Evolutionary conservation across 2,888 invertebrate genomes (phyloP).

Genomic region (Dryococelus australis): DNA sequence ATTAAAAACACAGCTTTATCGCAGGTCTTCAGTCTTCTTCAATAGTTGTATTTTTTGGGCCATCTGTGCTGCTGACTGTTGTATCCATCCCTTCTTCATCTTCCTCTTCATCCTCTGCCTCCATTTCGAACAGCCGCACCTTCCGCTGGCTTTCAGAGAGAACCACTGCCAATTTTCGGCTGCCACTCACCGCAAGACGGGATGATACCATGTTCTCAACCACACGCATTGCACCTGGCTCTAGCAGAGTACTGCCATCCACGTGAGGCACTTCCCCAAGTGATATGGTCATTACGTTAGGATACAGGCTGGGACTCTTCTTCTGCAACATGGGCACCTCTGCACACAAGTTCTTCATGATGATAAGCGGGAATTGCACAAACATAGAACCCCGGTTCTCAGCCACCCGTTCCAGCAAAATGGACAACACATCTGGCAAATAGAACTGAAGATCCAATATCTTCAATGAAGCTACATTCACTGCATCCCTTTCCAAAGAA

Average conservation of each 20-base stretch:
- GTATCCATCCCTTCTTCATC: conserved; percentile 72
- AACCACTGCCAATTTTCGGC: conserved; percentile 83
- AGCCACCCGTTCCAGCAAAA: conserved; percentile 68
- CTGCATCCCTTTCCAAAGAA: background rate
- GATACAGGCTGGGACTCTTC: background rate
- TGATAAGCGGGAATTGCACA: conserved; percentile 61
- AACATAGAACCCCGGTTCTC: conserved; percentile 61
- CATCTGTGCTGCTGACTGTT: conserved; percentile 52
- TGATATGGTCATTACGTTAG: background rate
- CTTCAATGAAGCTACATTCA: conserved; percentile 44
- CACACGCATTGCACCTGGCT: conserved; percentile 58
- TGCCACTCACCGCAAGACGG: conserved; percentile 84
- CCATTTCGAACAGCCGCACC: conserved; percentile 90
- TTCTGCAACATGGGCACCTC: background rate
- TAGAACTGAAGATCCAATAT: conserved; percentile 81
- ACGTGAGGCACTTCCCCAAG: conserved; percentile 53
- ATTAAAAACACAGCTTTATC: too few species aligned
- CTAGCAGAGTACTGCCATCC: conserved; percentile 48
- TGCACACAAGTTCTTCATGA: conserved; percentile 52
- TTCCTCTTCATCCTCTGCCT: conserved; percentile 90
- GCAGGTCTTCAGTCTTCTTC: background rate
- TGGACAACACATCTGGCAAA: conserved; percentile 73
- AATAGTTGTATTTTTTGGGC: conserved; percentile 31
- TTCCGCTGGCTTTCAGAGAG: conserved; percentile 80
- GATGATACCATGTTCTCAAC: conserved; percentile 73